Percentiles rank a stretch among this genome's conserved stretches.
Evolutionary conservation across 2,113 vertebrate genomes (phyloP).

Genomic region (Proteles cristata): DNA sequence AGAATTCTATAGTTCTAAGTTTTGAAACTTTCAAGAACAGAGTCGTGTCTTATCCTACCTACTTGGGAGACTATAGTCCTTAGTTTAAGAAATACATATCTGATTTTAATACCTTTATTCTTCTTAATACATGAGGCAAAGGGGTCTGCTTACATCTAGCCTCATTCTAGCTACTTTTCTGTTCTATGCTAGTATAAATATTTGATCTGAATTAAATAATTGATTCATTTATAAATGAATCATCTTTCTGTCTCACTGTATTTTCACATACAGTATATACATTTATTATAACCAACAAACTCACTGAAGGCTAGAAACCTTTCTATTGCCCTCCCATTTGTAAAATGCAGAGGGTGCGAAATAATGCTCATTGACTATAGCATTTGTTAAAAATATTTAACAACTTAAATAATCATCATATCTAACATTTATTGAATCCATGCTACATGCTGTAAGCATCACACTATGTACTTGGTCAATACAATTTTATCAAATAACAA

Average conservation of each 20-base stretch:
- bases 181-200: neutral
- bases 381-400: constrained; percentile 42
- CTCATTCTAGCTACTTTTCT: constrained; percentile 28
- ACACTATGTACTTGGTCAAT: neutral
- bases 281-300: neutral
- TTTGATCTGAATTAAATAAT: constrained; percentile 34
- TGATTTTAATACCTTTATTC: neutral
- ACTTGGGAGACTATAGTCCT: neutral
- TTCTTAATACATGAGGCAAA: neutral
- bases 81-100: neutral
- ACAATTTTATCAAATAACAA: constrained; percentile 52
- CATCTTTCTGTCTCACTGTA: neutral
- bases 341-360: neutral
- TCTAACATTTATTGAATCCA: constrained; percentile 13
- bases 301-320: neutral
- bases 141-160: neutral
- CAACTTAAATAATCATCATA: constrained; percentile 9
- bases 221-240: constrained; percentile 1
- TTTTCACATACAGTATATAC: neutral
- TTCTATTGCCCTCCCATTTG: neutral
- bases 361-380: constrained; percentile 22
- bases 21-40: constrained; percentile 7
- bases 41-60: neutral
- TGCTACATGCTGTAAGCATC: neutral
- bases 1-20: neutral